Conservation (phyloP, 1,140 invertebrate species). For the Brachionus plicatilis region DNA sequence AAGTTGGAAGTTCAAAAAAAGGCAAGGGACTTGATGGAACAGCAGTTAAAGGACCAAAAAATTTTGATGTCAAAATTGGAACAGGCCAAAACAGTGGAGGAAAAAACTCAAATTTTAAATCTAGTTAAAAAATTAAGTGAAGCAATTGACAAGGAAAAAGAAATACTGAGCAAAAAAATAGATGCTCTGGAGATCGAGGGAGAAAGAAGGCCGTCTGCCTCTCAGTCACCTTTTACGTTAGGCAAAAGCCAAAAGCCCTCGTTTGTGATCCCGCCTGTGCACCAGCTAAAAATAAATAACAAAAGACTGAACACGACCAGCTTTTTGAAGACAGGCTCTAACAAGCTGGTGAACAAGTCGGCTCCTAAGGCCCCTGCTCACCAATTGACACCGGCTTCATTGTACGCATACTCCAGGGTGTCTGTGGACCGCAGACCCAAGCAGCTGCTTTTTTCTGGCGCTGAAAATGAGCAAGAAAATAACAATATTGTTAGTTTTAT, state of each 20-base stretch:
- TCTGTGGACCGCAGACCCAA: constrained; percentile 24
- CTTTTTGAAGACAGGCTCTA: constrained; percentile 12
- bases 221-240: not conserved
- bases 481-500: constrained; percentile 1
- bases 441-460: not conserved
- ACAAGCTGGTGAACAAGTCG: not conserved
- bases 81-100: constrained; percentile 7
- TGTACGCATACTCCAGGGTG: not conserved
- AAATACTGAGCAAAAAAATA: constrained; percentile 28
- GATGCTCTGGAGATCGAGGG: not conserved
- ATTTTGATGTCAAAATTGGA: constrained; percentile 20
- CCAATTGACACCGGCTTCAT: not conserved
- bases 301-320: constrained; percentile 1
- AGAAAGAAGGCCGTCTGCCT: not conserved
- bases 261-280: constrained; percentile 1
- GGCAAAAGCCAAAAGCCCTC: not conserved
- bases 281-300: constrained; percentile 30
- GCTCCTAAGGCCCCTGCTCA: not conserved
- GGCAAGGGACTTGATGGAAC: constrained; percentile 11
- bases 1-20: constrained; percentile 17
- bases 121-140: constrained; percentile 36
- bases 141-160: constrained; percentile 35
- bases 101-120: constrained; percentile 37
- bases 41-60: constrained; percentile 37
- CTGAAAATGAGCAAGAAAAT: constrained; percentile 21